phyloP scores from a whole-genome alignment of 1,140 invertebrate genomes.

The Aricia agestis region DNA sequence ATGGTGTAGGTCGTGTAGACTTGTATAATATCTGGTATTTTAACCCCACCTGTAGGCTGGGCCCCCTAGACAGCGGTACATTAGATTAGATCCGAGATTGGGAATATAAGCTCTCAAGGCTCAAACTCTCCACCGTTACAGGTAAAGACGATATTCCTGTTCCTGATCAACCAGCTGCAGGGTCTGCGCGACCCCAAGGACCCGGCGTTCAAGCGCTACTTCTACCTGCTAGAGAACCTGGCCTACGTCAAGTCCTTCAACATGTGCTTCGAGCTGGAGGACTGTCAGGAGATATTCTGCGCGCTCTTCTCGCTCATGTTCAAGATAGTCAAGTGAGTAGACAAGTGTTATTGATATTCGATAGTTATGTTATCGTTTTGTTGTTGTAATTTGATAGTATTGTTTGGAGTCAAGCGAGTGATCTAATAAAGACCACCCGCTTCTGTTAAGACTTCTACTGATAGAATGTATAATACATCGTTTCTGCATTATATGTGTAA shows the following conservation, averaged over 20 bases:
- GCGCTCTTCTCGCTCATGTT: constrained; percentile 97
- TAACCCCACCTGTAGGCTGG: too few relatives aligned
- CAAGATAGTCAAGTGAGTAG: constrained; percentile 93
- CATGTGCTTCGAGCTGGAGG: constrained; percentile 98
- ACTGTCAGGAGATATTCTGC: constrained; percentile 97
- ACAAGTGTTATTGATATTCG: neutral
- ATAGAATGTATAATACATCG: too few relatives aligned
- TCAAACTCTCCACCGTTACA: constrained; percentile 23
- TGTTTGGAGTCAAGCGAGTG: too few relatives aligned
- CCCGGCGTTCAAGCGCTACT: constrained; percentile 98
- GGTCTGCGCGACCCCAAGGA: constrained; percentile 97
- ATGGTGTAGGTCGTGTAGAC: too few relatives aligned
- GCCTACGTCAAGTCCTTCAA: constrained; percentile 99
- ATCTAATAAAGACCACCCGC: too few relatives aligned
- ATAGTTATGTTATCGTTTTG: neutral
- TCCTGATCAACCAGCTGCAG: constrained; percentile 95
- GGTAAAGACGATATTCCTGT: constrained; percentile 93
- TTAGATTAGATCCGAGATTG: too few relatives aligned
- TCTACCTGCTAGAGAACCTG: constrained; percentile 96
- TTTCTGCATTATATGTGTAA: too few relatives aligned
- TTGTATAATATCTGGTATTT: too few relatives aligned
- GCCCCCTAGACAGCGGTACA: too few relatives aligned
- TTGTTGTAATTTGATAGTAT: neutral
- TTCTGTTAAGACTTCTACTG: too few relatives aligned
- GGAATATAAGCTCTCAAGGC: too few relatives aligned